These are phyloP conservation scores for Anableps anableps DNA, from an alignment of 2,797 vertebrate genomes.

Conservation along the genomic window DNA sequence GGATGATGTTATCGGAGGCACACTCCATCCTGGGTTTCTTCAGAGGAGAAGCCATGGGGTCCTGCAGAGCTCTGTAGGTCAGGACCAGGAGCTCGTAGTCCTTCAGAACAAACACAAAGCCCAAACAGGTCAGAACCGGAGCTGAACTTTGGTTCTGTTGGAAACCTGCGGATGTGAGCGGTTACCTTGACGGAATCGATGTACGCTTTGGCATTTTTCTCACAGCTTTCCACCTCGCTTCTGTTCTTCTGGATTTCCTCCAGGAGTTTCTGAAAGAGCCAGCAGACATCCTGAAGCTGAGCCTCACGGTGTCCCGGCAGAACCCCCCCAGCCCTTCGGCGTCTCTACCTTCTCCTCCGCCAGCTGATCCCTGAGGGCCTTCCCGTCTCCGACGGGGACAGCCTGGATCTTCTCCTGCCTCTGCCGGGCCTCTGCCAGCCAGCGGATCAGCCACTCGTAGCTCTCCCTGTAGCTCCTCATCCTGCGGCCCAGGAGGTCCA, in stretches of 20 bases:
- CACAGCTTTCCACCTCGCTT: conserved; percentile 90
- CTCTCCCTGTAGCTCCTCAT: conserved; percentile 86
- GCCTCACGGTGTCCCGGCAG: too few relatives aligned
- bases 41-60: conserved; percentile 88
- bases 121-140: background rate
- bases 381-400: conserved; percentile 78
- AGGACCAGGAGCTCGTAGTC: conserved; percentile 94
- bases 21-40: conserved; percentile 95
- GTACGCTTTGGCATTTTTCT: conserved; percentile 91
- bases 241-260: conserved; percentile 89
- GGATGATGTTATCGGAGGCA: conserved; percentile 90
- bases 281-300: background rate
- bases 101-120: conserved; percentile 59
- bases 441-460: conserved; percentile 85
- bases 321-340: background rate
- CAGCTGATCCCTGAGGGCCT: conserved; percentile 85
- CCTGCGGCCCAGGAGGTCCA: conserved; percentile 88
- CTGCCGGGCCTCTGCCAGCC: conserved; percentile 85
- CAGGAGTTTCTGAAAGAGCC: conserved; percentile 84
- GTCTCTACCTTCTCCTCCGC: conserved; percentile 87
- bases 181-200: conserved; percentile 93
- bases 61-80: conserved; percentile 92
- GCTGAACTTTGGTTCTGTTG: rapidly evolving
- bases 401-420: conserved; percentile 90
- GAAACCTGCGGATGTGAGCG: rapidly evolving